phyloP scores from a whole-genome alignment of 2,888 invertebrate species.

The Pristionchus japonicus region DNA sequence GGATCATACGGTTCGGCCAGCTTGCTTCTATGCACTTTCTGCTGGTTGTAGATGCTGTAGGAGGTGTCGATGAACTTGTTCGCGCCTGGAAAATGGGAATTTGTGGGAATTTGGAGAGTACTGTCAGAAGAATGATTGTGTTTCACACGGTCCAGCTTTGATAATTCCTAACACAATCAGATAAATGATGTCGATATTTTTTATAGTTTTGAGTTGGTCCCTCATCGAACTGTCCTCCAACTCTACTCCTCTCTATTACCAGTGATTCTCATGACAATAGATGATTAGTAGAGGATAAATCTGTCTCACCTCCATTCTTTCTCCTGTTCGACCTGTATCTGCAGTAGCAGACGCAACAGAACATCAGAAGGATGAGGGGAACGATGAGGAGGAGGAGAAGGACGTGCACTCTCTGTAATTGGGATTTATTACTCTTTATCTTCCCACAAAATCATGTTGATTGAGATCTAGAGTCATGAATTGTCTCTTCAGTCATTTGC shows the following conservation, averaged over 20 bases:
- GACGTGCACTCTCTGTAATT: slow-evolving; percentile 26
- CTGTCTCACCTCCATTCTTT: slow-evolving; percentile 4
- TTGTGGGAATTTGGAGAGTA: no score
- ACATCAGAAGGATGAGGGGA: slow-evolving; percentile 49
- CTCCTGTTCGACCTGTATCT: slow-evolving; percentile 51
- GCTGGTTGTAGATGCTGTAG: slow-evolving; percentile 66
- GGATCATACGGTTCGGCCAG: slow-evolving; percentile 32
- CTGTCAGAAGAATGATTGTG: no score
- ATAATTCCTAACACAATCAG: no score
- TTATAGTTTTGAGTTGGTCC: no score
- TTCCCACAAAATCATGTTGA: background rate
- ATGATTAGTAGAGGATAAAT: no score
- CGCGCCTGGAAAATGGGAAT: slow-evolving; percentile 56
- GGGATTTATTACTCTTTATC: background rate
- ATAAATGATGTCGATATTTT: no score
- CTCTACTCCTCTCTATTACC: no score
- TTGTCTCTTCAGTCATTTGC: no score
- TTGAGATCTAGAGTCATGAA: background rate
- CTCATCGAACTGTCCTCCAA: no score
- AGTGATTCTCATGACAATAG: no score
- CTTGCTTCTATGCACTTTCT: slow-evolving; percentile 51
- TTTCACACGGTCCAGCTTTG: no score
- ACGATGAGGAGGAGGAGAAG: slow-evolving; percentile 48
- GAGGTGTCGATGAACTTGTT: slow-evolving; percentile 67
- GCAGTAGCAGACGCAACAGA: slow-evolving; percentile 60